A percentile compares a stretch with the other conserved stretches of the same genome.
These are phyloP conservation scores for Diarsia rubi DNA, from an alignment of 2,888 invertebrate genomes.

Conservation along the genomic window DNA sequence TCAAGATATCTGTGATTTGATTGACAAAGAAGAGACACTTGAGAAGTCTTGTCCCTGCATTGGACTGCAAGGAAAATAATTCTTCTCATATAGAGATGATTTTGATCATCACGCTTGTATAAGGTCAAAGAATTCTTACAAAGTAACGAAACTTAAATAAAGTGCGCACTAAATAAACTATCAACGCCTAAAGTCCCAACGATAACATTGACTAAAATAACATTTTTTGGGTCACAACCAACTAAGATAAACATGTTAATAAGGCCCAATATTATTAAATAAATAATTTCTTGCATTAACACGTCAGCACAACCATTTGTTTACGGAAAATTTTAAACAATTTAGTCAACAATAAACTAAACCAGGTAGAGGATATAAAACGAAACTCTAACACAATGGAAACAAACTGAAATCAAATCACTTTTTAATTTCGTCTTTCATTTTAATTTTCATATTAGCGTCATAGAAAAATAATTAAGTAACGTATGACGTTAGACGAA, in stretches of 20 bases:
- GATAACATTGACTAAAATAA: slow-evolving; percentile 25
- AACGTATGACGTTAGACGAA: slow-evolving; percentile 76
- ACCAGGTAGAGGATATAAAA: slow-evolving; percentile 52
- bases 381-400: slow-evolving; percentile 47
- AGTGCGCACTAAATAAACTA: slow-evolving; percentile 3
- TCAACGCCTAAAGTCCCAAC: background rate
- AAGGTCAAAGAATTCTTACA: background rate
- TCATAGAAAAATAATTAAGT: slow-evolving; percentile 81
- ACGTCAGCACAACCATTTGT: slow-evolving; percentile 34
- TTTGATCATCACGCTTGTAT: background rate
- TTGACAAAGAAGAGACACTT: slow-evolving; percentile 1
- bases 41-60: too few species aligned
- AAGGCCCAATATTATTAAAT: slow-evolving; percentile 23
- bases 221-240: slow-evolving; percentile 37
- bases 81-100: background rate
- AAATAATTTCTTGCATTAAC: slow-evolving; percentile 45
- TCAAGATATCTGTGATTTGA: slow-evolving; percentile 10
- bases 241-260: slow-evolving; percentile 28
- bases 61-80: background rate
- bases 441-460: slow-evolving; percentile 66
- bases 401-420: slow-evolving; percentile 57
- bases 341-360: slow-evolving; percentile 37
- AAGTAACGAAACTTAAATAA: slow-evolving; percentile 1
- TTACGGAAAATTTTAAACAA: slow-evolving; percentile 48
- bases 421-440: slow-evolving; percentile 71